Percentiles rank a stretch among this genome's conserved stretches.
These are phyloP conservation scores for Octomys mimax DNA, from an alignment of 2,797 vertebrate genomes.

Conservation along the genomic window DNA sequence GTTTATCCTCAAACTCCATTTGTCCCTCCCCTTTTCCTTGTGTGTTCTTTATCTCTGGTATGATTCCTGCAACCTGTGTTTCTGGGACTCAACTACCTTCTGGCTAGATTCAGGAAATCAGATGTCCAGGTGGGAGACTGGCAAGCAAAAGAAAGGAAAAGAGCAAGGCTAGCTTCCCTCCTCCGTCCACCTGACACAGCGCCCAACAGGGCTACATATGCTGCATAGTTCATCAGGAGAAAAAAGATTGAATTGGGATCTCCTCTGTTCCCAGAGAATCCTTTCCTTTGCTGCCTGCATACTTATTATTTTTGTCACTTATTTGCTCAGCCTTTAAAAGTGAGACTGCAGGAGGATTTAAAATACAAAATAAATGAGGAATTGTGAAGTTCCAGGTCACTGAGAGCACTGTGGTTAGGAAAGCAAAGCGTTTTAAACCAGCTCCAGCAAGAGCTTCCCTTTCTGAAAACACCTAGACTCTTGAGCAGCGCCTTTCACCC, in stretches of 20 bases:
- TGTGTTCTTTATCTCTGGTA: background rate
- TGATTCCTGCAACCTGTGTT: too few species aligned
- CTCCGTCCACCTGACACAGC: background rate
- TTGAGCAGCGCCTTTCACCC: background rate
- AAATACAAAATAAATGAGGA: background rate
- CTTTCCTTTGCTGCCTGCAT: background rate
- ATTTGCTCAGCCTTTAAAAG: conserved; percentile 40
- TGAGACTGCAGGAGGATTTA: conserved; percentile 19
- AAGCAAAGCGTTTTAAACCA: background rate
- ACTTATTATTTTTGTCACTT: background rate
- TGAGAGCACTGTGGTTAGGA: background rate
- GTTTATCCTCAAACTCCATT: background rate
- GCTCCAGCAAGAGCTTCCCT: background rate
- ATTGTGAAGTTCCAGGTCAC: background rate
- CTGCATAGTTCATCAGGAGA: fast-evolving
- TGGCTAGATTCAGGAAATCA: too few species aligned
- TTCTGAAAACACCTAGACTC: background rate
- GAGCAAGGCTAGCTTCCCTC: background rate
- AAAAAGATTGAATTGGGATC: background rate
- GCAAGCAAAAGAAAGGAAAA: background rate
- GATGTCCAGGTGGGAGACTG: background rate
- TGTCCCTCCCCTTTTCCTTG: background rate
- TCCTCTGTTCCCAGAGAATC: background rate
- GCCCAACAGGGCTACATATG: too few species aligned
- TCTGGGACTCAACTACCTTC: background rate